A percentile compares a stretch with the other conserved stretches of the same genome.
Evolutionary conservation across 2,113 vertebrate genomes (phyloP).

Genomic region (Odobenus rosmarus): DNA sequence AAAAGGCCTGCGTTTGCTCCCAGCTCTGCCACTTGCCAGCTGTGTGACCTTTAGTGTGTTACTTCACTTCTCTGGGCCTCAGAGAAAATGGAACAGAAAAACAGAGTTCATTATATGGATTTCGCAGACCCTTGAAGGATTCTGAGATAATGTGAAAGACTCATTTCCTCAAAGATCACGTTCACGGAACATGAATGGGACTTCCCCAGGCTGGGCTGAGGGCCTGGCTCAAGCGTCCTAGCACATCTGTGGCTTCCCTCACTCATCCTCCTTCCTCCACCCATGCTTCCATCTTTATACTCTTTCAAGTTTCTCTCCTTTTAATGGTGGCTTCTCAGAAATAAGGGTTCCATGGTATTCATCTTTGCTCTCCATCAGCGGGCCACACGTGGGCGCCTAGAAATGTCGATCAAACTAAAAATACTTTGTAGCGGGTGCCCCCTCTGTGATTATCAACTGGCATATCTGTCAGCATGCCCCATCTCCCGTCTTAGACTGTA

Average conservation of each 20-base stretch:
- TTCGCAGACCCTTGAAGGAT: background rate
- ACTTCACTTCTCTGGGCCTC: conserved; percentile 25
- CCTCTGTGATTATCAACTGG: background rate
- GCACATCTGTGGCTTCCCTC: background rate
- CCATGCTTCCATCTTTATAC: background rate
- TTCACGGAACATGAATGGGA: background rate
- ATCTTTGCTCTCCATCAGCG: background rate
- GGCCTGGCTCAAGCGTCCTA: fast-evolving
- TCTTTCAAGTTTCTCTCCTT: background rate
- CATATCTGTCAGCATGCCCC: background rate
- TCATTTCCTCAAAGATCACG: background rate
- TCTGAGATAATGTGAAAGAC: background rate
- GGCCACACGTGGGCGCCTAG: background rate
- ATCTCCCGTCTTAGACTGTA: background rate
- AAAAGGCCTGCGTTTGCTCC: background rate
- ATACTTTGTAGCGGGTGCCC: background rate
- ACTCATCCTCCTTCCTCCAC: background rate
- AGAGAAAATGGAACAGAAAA: background rate
- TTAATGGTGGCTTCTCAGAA: background rate
- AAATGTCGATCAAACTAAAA: background rate
- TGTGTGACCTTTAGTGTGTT: background rate
- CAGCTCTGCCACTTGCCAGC: background rate
- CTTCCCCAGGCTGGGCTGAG: background rate
- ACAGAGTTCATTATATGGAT: background rate
- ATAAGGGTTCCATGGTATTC: background rate